Percentiles rank a stretch among this genome's conserved stretches.
These are phyloP conservation scores for Stegana nigrithorax DNA, from an alignment of 2,888 invertebrate species.

Conservation along the genomic window DNA sequence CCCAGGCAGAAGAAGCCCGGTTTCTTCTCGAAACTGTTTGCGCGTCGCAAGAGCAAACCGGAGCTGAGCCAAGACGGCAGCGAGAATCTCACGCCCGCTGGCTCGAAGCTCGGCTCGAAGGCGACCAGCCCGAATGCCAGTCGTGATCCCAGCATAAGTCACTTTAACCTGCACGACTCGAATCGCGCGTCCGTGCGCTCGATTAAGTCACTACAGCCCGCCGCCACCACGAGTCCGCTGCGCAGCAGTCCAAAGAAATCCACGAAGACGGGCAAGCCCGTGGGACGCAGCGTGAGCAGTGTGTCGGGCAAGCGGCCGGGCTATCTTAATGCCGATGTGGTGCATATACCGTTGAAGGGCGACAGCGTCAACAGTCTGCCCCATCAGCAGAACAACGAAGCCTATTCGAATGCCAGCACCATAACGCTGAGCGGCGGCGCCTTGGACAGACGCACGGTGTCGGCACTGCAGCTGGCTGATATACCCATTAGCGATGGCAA, in stretches of 20 bases:
- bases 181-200: conserved; percentile 63
- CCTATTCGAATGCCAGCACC: conserved; percentile 67
- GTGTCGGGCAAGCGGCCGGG: conserved; percentile 74
- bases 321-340: conserved; percentile 73
- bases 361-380: conserved; percentile 71
- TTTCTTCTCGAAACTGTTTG: conserved; percentile 76
- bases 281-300: conserved; percentile 74
- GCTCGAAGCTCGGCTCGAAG: conserved; percentile 44
- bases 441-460: conserved; percentile 67
- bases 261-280: conserved; percentile 66
- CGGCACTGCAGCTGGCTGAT: conserved; percentile 68
- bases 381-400: conserved; percentile 69
- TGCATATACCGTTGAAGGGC: conserved; percentile 77
- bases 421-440: conserved; percentile 63
- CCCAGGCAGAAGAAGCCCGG: conserved; percentile 74
- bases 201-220: conserved; percentile 53
- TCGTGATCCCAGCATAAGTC: conserved; percentile 62
- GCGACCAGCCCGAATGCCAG: conserved; percentile 47
- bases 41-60: conserved; percentile 71
- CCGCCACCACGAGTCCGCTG: conserved; percentile 30
- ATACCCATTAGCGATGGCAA: conserved; percentile 69
- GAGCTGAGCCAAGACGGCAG: conserved; percentile 61
- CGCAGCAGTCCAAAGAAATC: conserved; percentile 62
- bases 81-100: conserved; percentile 30
- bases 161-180: conserved; percentile 58